A percentile compares a stretch with the other conserved stretches of the same genome.
These are phyloP conservation scores for Eptatretus atami DNA, from an alignment of 2,797 vertebrate species.

Conservation along the genomic window DNA sequence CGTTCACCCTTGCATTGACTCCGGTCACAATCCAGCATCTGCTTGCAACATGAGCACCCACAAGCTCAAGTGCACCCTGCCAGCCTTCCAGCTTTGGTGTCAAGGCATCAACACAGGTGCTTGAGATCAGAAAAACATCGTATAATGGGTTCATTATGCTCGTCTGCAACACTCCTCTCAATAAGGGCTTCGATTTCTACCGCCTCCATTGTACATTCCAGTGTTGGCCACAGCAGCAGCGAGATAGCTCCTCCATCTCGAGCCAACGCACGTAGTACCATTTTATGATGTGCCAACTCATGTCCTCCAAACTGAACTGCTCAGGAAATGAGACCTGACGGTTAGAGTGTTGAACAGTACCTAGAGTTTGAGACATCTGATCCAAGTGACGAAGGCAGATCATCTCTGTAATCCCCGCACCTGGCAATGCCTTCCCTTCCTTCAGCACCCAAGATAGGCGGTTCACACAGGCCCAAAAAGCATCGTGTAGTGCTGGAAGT, in stretches of 20 bases:
- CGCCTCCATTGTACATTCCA: not conserved
- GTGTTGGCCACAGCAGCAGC: slow-evolving; percentile 1
- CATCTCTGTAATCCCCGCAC: slow-evolving; percentile 1
- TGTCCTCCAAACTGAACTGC: not conserved
- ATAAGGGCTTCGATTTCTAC: not conserved
- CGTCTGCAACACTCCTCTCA: not conserved
- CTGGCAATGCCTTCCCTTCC: not conserved
- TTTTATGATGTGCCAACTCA: not conserved
- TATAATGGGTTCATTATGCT: not conserved
- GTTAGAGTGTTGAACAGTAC: not conserved
- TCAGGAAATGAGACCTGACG: not conserved
- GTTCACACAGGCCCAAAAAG: not conserved
- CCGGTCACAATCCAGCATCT: slow-evolving; percentile 1
- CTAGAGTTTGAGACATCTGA: too few species aligned
- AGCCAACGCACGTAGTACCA: slow-evolving; percentile 1
- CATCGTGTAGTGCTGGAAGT: not conserved
- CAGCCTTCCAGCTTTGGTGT: not conserved
- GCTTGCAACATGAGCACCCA: slow-evolving; percentile 1
- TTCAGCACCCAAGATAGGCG: not conserved
- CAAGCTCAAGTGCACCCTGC: not conserved
- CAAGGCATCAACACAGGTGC: not conserved
- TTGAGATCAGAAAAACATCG: not conserved
- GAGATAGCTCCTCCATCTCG: not conserved
- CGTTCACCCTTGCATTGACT: not conserved
- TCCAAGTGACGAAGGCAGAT: not conserved